Percentiles rank a stretch among this genome's conserved stretches.
Conservation (phyloP, 2,113 vertebrate genomes). For the Alexandromys fortis region DNA sequence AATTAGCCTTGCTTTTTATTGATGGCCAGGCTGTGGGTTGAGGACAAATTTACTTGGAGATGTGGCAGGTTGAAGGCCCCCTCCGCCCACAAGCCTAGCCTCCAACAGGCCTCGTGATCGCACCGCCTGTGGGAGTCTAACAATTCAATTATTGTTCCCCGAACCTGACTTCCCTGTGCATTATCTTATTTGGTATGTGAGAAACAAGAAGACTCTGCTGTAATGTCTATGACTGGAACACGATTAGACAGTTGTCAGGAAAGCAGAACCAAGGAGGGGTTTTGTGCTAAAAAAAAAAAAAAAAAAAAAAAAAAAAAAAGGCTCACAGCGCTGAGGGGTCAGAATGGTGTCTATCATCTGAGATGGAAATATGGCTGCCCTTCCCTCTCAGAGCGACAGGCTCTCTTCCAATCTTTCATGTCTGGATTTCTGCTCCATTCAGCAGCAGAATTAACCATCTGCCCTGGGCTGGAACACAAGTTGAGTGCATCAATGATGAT, state of each 20-base stretch:
- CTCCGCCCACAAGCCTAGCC: not conserved
- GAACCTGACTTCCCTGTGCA: constrained; percentile 53
- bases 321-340: not conserved
- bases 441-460: constrained; percentile 33
- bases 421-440: constrained; percentile 47
- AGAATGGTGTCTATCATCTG: not conserved
- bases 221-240: constrained; percentile 75
- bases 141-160: constrained; percentile 54
- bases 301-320: too few relatives aligned
- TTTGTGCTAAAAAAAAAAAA: not conserved
- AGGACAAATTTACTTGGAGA: constrained; percentile 27
- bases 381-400: not conserved
- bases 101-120: not conserved
- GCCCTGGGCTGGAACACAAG: constrained; percentile 27
- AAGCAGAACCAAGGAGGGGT: constrained; percentile 54
- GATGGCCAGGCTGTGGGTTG: not conserved
- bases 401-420: not conserved
- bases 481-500: not conserved
- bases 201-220: constrained; percentile 51
- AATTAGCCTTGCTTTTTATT: constrained; percentile 41
- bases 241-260: constrained; percentile 66
- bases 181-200: constrained; percentile 60
- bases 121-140: not conserved
- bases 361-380: not conserved
- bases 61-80: not conserved